These are phyloP conservation scores for Drosophila villosipedis DNA, from an alignment of 2,888 invertebrate genomes.

Conservation along the genomic window DNA sequence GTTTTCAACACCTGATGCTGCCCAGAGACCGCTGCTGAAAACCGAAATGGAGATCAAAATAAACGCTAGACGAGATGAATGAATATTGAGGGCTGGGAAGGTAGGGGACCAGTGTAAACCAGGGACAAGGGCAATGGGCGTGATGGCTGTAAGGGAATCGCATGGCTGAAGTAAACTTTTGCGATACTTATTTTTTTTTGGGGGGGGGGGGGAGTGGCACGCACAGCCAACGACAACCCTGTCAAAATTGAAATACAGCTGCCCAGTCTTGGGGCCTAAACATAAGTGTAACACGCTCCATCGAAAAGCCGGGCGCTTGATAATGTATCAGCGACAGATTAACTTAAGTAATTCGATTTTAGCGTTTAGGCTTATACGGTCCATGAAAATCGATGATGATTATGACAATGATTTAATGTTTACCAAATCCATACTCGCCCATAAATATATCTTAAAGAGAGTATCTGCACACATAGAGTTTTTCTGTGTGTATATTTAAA, in stretches of 20 bases:
- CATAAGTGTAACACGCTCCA: neutral
- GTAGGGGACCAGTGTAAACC: neutral
- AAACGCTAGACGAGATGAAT: conserved; percentile 56
- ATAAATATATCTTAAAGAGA: neutral
- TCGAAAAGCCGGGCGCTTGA: conserved; percentile 22
- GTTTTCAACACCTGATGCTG: conserved; percentile 44
- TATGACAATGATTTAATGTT: conserved; percentile 56
- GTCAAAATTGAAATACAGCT: conserved; percentile 28
- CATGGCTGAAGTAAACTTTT: conserved; percentile 30
- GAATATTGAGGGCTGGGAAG: conserved; percentile 17
- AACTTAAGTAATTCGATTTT: conserved; percentile 69
- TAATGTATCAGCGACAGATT: conserved; percentile 62
- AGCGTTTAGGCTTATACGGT: conserved; percentile 45
- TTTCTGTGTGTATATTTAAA: neutral
- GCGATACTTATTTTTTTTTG: conserved; percentile 13
- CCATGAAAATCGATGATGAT: conserved; percentile 29
- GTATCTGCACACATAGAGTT: neutral
- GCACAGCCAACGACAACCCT: conserved; percentile 22
- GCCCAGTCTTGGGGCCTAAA: neutral
- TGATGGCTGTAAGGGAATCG: neutral
- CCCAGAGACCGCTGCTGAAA: conserved; percentile 37
- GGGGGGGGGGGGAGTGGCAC: conserved; percentile 13
- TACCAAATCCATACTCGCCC: conserved; percentile 24
- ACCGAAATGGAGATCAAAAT: conserved; percentile 66
- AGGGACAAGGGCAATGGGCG: neutral